Conservation (phyloP, 2,797 vertebrate genomes). For the Notolepis coatsorum region DNA sequence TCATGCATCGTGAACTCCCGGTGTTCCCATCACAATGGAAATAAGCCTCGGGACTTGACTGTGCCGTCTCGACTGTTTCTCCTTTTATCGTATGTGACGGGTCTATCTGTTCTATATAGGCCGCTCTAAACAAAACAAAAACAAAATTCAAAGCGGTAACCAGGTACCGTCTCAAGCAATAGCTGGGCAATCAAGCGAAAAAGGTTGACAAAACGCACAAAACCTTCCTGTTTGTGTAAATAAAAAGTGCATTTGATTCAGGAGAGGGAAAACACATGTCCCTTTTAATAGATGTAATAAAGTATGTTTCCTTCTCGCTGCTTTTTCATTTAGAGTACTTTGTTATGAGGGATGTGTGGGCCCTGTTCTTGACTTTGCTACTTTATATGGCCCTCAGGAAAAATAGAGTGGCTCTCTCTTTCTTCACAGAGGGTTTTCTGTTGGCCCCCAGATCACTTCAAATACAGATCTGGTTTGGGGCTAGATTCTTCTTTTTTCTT, state of each 20-base stretch:
- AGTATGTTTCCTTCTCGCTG: not conserved
- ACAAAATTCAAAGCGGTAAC: conserved; percentile 22
- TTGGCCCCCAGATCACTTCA: conserved; percentile 8
- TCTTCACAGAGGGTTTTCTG: not conserved
- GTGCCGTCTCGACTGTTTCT: too few relatives aligned
- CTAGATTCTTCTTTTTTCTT: conserved; percentile 16
- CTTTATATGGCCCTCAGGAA: not conserved
- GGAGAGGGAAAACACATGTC: not conserved
- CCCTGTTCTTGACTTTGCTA: conserved; percentile 18
- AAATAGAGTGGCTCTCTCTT: too few relatives aligned
- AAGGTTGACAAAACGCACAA: conserved; percentile 23
- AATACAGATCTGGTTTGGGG: conserved; percentile 15
- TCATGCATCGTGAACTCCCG: not conserved
- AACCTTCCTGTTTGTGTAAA: conserved; percentile 4
- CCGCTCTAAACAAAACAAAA: too few relatives aligned
- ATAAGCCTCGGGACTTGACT: too few relatives aligned
- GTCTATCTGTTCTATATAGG: too few relatives aligned
- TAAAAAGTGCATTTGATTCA: conserved; percentile 5
- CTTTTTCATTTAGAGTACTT: not conserved
- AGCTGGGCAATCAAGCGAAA: conserved; percentile 18
- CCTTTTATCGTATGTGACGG: too few relatives aligned
- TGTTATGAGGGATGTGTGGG: not conserved
- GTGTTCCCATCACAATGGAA: too few relatives aligned
- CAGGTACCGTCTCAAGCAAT: conserved; percentile 21
- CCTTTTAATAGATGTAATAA: conserved; percentile 2